Percentiles rank a stretch among this genome's conserved stretches.
Conservation (phyloP, 2,113 vertebrate genomes). For the Dicerorhinus sumatrensis region DNA sequence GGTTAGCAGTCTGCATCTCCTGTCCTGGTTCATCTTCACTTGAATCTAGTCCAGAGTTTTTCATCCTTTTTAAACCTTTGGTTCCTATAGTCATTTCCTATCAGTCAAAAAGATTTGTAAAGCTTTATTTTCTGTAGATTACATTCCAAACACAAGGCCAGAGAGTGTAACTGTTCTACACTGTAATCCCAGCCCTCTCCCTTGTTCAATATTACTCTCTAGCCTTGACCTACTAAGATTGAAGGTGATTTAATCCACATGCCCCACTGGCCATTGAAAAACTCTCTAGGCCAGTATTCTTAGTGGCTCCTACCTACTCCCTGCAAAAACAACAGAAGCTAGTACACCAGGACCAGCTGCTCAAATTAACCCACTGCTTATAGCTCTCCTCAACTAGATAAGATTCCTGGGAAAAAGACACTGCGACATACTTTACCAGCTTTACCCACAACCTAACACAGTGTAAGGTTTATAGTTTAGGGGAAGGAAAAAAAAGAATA, state of each 20-base stretch:
- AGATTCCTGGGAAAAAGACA: background rate
- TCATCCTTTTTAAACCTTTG: background rate
- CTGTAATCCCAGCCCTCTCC: background rate
- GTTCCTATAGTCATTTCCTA: background rate
- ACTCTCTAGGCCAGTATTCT: background rate
- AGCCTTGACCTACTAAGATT: background rate
- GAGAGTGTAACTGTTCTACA: background rate
- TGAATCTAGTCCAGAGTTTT: background rate
- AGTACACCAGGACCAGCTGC: background rate
- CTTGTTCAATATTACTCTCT: background rate
- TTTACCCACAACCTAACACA: background rate
- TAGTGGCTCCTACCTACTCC: background rate
- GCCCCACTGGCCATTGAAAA: background rate
- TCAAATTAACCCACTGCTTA: background rate
- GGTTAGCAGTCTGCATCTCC: background rate
- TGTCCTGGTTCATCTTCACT: background rate
- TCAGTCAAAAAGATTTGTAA: background rate
- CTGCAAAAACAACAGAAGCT: background rate
- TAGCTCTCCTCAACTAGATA: background rate
- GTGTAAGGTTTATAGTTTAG: background rate
- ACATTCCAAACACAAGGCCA: slow-evolving; percentile 16
- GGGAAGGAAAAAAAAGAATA: background rate
- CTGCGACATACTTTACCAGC: background rate
- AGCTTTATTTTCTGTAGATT: background rate
- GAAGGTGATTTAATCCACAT: background rate